Base-by-base conservation (phyloP, 2,797 vertebrate species). In the Pipistrellus kuhlii region DNA sequence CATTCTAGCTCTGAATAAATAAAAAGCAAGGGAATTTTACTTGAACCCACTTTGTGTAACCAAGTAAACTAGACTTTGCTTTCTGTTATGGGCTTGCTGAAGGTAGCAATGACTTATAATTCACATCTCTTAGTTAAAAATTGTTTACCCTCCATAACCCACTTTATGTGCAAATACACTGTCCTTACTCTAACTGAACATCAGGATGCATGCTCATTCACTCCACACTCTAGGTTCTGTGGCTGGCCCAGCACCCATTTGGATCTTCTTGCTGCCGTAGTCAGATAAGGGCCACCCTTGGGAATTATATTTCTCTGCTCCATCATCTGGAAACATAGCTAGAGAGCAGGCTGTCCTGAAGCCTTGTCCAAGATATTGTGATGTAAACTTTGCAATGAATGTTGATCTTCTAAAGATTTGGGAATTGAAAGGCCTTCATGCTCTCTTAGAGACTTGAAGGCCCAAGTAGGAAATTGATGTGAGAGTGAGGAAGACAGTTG, bases 11-110 rank as follows among this genome's bases (percentile, higher is more conserved):
- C 57, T 18, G 51, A 81, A 76, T 53, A 85, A 96, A 25, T 76
- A 51, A 69, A 85, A 85, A 77, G 23, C 25, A 13, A 80, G 77
- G 81, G 44, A 46, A 21, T 93, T 94, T 81, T 93, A 55, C 55
- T 55, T 82, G 41, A 73, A 32, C 44, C 25, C 53, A 3, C 25
- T 91, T 68, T 85, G 41, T 75, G 15, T 82, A 57, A 90, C 48
- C 44, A 73, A 23, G 12, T 81, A 46, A 80, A 44, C 5, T 23
- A 94, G 73, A 35, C 35, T 82, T 53, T 32, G 46, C 17, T 78
- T 93, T 88, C 35, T 84, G 13, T 23, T 59, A 3, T 1, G 9
- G 35, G 13, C 32, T 35, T 82, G 38, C 48, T 90, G 46, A 46
- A 51, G 30, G n/a, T 75, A 44, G 25, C 51, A 14, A 53, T 75